These are phyloP conservation scores for Pandemis cinnamomeana DNA, from an alignment of 2,888 invertebrate genomes.

Conservation along the genomic window DNA sequence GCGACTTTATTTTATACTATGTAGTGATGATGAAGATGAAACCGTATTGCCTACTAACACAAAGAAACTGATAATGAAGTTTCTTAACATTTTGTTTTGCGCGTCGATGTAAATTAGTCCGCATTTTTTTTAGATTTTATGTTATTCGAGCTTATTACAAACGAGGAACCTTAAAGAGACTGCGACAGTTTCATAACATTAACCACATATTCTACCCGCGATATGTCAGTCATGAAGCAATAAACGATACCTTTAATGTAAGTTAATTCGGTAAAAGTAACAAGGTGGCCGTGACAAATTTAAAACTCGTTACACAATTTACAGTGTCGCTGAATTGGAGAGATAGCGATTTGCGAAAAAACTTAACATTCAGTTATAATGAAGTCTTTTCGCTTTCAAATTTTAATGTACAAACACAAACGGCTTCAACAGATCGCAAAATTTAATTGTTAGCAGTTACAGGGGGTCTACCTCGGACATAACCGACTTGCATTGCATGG, in stretches of 20 bases:
- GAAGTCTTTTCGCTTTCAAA: neutral
- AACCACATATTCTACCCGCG: slow-evolving; percentile 45
- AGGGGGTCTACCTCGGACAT: no score
- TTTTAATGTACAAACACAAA: no score
- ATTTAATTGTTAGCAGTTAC: no score
- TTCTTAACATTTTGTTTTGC: no score
- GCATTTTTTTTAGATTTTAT: neutral
- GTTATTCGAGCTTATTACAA: neutral
- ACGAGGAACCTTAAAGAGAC: slow-evolving; percentile 41
- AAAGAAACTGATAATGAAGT: no score
- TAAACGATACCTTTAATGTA: slow-evolving; percentile 49
- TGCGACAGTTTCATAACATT: slow-evolving; percentile 49
- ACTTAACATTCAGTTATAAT: neutral
- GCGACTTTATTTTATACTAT: no score
- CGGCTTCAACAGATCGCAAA: no score
- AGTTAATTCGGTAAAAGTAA: slow-evolving; percentile 50
- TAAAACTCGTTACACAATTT: slow-evolving; percentile 42
- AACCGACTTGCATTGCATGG: no score
- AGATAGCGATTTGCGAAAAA: slow-evolving; percentile 14
- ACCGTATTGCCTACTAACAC: no score
- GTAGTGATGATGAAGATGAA: no score
- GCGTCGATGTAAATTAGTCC: no score
- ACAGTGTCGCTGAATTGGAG: slow-evolving; percentile 31
- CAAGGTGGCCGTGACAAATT: slow-evolving; percentile 50
- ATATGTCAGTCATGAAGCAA: slow-evolving; percentile 50